Evolutionary conservation across 2,888 invertebrate genomes (phyloP).

Genomic region (Hecatera dysodea): DNA sequence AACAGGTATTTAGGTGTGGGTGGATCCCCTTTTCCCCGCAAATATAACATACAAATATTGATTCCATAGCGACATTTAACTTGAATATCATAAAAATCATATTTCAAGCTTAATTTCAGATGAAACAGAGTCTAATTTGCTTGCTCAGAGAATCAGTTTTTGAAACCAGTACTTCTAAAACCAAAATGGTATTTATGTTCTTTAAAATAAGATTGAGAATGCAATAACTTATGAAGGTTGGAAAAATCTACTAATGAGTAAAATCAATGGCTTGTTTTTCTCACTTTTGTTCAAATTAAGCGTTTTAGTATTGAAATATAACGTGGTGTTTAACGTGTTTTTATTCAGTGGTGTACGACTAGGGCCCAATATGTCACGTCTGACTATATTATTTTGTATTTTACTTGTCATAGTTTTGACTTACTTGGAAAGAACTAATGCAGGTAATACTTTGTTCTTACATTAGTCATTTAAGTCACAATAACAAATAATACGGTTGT

Average conservation of each 20-base stretch:
- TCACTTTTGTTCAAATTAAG: constrained; percentile 43
- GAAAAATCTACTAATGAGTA: constrained; percentile 17
- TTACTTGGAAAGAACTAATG: constrained; percentile 27
- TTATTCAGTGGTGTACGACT: constrained; percentile 40
- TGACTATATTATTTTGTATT: constrained; percentile 34
- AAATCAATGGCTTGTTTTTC: constrained; percentile 49
- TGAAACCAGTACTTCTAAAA: too few relatives aligned
- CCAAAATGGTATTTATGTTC: not conserved
- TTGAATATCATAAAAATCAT: not conserved
- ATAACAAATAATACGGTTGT: too few relatives aligned
- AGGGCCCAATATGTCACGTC: constrained; percentile 46
- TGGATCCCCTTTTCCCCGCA: constrained; percentile 17
- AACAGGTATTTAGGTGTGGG: not conserved
- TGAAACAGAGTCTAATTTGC: constrained; percentile 1
- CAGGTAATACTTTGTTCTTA: constrained; percentile 40
- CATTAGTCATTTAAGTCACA: too few relatives aligned
- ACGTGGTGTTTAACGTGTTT: constrained; percentile 34
- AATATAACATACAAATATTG: constrained; percentile 36
- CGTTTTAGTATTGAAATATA: constrained; percentile 48
- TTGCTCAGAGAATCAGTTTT: not conserved
- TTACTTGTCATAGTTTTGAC: constrained; percentile 34
- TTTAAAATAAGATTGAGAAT: constrained; percentile 1
- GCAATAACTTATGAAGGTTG: not conserved
- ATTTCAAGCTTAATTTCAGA: not conserved
- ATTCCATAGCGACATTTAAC: not conserved